Percentiles rank a stretch among this genome's conserved stretches.
Conservation (phyloP, 2,113 vertebrate genomes). For the Carlito syrichta region DNA sequence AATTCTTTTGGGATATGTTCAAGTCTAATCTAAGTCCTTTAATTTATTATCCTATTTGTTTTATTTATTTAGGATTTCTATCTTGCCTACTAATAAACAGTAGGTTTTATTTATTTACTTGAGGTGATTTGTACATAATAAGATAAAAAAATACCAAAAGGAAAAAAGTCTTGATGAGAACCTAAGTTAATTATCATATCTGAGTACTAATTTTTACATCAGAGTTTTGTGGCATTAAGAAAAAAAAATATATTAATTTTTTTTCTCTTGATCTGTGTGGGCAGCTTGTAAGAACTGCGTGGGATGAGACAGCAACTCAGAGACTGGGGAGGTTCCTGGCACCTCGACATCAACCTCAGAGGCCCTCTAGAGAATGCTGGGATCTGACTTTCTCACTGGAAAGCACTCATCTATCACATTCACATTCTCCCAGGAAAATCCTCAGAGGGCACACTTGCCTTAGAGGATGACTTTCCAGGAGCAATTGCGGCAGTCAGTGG, state of each 20-base stretch:
- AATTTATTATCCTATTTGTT: conserved; percentile 47
- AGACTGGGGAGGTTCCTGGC: not conserved
- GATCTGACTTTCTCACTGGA: not conserved
- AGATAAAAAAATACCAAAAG: conserved; percentile 37
- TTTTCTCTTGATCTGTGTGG: not conserved
- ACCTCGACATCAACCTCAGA: not conserved
- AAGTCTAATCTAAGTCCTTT: not conserved
- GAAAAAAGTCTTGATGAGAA: not conserved
- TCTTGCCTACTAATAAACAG: not conserved
- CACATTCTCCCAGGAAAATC: not conserved
- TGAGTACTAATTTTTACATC: conserved; percentile 30
- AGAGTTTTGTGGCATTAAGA: not conserved
- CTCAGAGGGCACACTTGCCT: not conserved
- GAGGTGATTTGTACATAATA: not conserved
- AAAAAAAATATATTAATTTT: not conserved
- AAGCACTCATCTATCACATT: not conserved
- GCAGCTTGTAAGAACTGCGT: not conserved
- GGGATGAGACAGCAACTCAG: not conserved
- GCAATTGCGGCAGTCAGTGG: not conserved
- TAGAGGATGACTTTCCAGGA: conserved; percentile 12
- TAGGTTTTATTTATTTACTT: conserved; percentile 53
- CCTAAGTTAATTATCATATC: conserved; percentile 34
- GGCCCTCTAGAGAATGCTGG: not conserved
- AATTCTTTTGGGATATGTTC: conserved; percentile 47
- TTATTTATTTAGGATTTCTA: conserved; percentile 45